Percentiles rank a stretch among this genome's conserved stretches.
These are phyloP conservation scores for Electrophaes corylata DNA, from an alignment of 2,888 invertebrate genomes.

Conservation along the genomic window DNA sequence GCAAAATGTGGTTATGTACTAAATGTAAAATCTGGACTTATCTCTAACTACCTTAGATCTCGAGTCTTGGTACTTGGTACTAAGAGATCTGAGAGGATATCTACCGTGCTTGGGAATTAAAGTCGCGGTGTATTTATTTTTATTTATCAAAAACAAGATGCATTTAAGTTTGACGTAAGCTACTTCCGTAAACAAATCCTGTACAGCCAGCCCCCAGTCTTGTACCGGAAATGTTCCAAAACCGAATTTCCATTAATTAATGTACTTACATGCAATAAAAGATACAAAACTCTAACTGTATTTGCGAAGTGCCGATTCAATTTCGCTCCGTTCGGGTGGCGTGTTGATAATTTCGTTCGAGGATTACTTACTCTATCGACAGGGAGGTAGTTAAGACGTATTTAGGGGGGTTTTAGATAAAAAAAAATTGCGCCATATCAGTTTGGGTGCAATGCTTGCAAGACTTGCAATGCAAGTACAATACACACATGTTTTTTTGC, in stretches of 20 bases:
- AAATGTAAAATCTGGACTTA: no score
- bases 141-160: background rate
- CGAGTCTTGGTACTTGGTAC: no score
- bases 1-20: no score
- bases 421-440: no score
- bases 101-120: no score
- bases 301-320: slow-evolving; percentile 72
- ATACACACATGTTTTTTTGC: no score
- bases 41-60: no score
- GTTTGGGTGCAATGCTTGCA: background rate
- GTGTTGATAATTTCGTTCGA: slow-evolving; percentile 37
- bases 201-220: slow-evolving; percentile 29
- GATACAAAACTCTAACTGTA: slow-evolving; percentile 67
- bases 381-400: slow-evolving; percentile 2
- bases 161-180: background rate
- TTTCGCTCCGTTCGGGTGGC: slow-evolving; percentile 30
- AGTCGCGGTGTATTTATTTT: background rate
- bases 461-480: no score
- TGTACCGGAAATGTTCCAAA: slow-evolving; percentile 48
- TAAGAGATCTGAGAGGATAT: no score
- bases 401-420: background rate
- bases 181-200: slow-evolving; percentile 1
- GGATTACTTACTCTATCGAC: slow-evolving; percentile 26
- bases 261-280: slow-evolving; percentile 78
- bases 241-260: slow-evolving; percentile 73